These are phyloP conservation scores for Falco biarmicus DNA, from an alignment of 2,797 vertebrate species.

Conservation along the genomic window DNA sequence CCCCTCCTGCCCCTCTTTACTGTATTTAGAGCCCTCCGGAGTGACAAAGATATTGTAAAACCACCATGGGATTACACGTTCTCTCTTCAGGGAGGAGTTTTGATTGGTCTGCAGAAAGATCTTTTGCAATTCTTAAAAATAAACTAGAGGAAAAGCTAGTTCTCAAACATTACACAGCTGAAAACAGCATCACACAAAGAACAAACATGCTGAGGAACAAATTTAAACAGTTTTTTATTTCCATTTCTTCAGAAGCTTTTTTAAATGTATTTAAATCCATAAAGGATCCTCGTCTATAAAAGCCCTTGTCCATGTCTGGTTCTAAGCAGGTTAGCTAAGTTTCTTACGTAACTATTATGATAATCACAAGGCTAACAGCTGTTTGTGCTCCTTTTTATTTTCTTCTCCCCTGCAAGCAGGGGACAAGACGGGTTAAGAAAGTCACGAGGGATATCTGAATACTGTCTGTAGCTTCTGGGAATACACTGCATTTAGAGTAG, in stretches of 20 bases:
- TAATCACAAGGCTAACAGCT: slow-evolving; percentile 68
- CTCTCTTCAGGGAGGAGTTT: not conserved
- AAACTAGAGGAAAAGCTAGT: not conserved
- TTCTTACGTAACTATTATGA: not conserved
- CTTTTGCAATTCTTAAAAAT: not conserved
- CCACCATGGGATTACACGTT: not conserved
- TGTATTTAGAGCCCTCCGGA: not conserved
- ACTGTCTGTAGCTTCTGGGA: slow-evolving; percentile 32
- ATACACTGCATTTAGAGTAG: not conserved
- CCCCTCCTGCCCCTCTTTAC: not conserved
- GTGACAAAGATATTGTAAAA: not conserved
- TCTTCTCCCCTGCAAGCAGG: not conserved
- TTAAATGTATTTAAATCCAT: not conserved
- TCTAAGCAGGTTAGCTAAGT: slow-evolving; percentile 61
- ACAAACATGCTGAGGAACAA: not conserved
- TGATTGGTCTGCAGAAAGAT: not conserved
- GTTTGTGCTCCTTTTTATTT: slow-evolving; percentile 54
- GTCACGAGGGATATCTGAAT: not conserved
- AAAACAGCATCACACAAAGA: not conserved
- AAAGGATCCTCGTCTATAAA: slow-evolving; percentile 19
- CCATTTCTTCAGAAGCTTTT: not conserved
- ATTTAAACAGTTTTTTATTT: not conserved
- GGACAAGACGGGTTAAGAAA: not conserved
- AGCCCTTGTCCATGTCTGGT: slow-evolving; percentile 25
- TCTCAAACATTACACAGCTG: not conserved